Evolutionary conservation across 2,888 invertebrate species (phyloP).

Genomic region (Trachelus tabidus): DNA sequence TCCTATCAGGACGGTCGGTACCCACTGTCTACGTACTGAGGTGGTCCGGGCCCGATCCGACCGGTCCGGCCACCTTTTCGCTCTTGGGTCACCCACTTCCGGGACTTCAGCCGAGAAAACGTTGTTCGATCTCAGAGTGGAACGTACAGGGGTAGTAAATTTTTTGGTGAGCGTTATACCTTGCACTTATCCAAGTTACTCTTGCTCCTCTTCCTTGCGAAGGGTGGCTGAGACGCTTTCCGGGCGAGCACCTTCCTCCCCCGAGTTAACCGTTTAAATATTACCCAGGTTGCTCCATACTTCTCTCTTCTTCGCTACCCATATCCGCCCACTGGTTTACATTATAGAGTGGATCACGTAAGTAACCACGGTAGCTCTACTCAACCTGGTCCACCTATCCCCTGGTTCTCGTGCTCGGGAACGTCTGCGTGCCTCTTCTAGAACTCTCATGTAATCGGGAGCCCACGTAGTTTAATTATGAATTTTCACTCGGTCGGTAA

Average conservation of each 20-base stretch:
- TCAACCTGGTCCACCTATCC: conserved; percentile 22
- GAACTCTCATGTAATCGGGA: conserved; percentile 59
- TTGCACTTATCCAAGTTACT: not conserved
- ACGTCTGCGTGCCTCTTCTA: conserved; percentile 35
- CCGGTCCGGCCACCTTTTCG: conserved; percentile 28
- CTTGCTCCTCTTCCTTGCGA: not conserved
- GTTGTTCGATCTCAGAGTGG: not conserved
- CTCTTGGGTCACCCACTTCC: not conserved
- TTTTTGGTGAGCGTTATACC: not conserved
- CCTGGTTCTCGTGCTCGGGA: no score
- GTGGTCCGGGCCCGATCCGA: conserved; percentile 8
- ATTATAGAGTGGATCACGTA: conserved; percentile 54
- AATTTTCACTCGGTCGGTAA: conserved; percentile 41
- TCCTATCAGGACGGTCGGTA: not conserved
- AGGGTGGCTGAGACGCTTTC: not conserved
- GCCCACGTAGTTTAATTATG: conserved; percentile 58
- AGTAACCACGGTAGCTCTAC: conserved; percentile 47
- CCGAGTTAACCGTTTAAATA: not conserved
- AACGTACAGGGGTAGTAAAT: not conserved
- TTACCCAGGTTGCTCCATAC: not conserved
- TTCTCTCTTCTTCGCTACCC: conserved; percentile 4
- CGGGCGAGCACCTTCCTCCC: not conserved
- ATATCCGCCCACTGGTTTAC: conserved; percentile 26
- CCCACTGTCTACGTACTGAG: conserved; percentile 7
- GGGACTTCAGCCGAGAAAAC: not conserved